phyloP scores from a whole-genome alignment of 2,888 invertebrate species.

The Conus canariensis region DNA sequence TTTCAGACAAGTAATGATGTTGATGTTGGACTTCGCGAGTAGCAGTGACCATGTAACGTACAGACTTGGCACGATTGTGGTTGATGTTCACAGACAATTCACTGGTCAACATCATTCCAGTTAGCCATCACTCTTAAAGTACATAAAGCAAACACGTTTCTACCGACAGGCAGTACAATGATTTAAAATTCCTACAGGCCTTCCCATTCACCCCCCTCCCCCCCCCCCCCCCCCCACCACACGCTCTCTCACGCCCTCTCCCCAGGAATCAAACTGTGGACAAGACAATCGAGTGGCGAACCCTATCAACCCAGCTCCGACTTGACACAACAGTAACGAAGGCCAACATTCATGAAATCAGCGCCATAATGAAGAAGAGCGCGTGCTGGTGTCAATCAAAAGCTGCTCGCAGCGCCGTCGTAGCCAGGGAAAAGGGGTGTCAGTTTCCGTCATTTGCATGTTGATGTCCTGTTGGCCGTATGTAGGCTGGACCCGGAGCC shows the following conservation, averaged over 20 bases:
- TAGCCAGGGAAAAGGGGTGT: conserved; percentile 21
- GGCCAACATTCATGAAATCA: conserved; percentile 32
- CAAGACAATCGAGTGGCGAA: neutral
- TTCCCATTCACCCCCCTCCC: no score
- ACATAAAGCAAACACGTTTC: no score
- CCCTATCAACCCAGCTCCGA: neutral
- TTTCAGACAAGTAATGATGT: no score
- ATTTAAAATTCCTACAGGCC: no score
- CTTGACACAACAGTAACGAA: neutral
- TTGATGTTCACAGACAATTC: no score
- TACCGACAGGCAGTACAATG: no score
- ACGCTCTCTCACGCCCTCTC: neutral
- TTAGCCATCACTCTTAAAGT: no score
- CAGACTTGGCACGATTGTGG: no score
- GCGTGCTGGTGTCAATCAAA: conserved; percentile 42
- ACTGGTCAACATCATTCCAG: no score
- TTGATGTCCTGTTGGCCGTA: conserved; percentile 38
- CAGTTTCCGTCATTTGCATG: conserved; percentile 44
- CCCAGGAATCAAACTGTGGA: neutral
- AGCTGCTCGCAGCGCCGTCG: neutral
- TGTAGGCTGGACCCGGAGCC: conserved; percentile 35
- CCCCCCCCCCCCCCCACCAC: no score
- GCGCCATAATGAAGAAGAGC: conserved; percentile 13
- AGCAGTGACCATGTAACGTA: neutral
- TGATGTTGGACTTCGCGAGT: no score